These are phyloP conservation scores for Subanguina moxae DNA, from an alignment of 1,140 invertebrate species.

Conservation along the genomic window DNA sequence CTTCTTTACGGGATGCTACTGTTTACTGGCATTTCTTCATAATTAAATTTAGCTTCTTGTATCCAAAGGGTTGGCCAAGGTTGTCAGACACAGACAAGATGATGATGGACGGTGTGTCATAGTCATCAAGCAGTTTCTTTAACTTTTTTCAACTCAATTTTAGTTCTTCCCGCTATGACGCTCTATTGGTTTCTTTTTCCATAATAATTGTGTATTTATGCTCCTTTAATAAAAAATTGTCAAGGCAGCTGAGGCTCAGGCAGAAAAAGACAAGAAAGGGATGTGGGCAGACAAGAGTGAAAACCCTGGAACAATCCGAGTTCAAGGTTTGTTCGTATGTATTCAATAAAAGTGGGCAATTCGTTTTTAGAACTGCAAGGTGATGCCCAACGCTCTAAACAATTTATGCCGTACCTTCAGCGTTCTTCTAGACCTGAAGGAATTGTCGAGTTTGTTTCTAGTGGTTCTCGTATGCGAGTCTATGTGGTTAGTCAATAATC, in stretches of 20 bases:
- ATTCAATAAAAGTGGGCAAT: conserved; percentile 61
- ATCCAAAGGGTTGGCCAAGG: conserved; percentile 60
- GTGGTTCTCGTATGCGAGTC: conserved; percentile 81
- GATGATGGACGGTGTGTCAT: conserved; percentile 72
- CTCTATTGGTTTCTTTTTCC: conserved; percentile 65
- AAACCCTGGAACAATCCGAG: neutral
- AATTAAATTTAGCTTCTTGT: neutral
- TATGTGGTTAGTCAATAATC: conserved; percentile 66
- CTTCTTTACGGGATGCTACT: too few species aligned
- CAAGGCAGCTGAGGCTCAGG: conserved; percentile 80
- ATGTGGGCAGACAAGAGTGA: conserved; percentile 67
- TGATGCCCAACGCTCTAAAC: conserved; percentile 77
- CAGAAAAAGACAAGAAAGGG: conserved; percentile 77
- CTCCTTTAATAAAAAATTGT: too few species aligned
- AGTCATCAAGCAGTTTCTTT: too few species aligned
- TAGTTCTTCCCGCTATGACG: conserved; percentile 85
- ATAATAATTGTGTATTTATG: too few species aligned
- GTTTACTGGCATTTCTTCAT: too few species aligned
- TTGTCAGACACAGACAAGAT: conserved; percentile 85
- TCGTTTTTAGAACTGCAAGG: conserved; percentile 80
- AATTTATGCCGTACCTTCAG: conserved; percentile 84
- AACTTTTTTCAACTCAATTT: too few species aligned
- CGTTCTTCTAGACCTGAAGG: conserved; percentile 77
- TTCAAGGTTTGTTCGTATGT: neutral
- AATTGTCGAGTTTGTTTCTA: conserved; percentile 89